Percentiles rank a stretch among this genome's conserved stretches.
These are phyloP conservation scores for Leucopternis melanops DNA, from an alignment of 2,113 vertebrate genomes.

Conservation along the genomic window DNA sequence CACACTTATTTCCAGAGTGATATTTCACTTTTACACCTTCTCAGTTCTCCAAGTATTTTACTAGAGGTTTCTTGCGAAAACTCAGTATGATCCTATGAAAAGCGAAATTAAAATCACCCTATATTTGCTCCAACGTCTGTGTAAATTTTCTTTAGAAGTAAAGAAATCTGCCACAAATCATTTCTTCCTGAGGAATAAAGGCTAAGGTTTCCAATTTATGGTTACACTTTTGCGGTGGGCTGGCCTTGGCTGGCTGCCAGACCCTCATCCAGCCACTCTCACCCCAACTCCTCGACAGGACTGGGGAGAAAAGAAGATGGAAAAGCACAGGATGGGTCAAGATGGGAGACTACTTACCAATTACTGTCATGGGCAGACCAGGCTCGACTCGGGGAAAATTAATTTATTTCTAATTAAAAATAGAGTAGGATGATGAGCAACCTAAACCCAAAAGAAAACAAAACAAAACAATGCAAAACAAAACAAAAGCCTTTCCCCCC, in stretches of 20 bases:
- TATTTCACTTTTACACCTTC: neutral
- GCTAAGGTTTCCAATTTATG: neutral
- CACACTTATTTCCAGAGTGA: neutral
- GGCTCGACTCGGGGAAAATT: neutral
- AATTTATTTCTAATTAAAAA: neutral
- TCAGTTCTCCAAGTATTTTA: neutral
- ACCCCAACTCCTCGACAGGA: rapidly evolving
- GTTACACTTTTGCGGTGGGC: neutral
- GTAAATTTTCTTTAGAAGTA: neutral
- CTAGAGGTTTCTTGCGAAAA: neutral
- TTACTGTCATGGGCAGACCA: neutral
- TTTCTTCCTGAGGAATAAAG: neutral
- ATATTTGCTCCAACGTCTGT: neutral
- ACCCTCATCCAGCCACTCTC: neutral
- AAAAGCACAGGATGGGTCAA: neutral
- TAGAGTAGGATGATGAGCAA: neutral
- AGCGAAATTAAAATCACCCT: neutral
- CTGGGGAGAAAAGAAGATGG: neutral
- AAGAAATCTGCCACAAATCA: neutral
- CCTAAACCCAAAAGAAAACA: neutral
- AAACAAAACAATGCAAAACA: neutral
- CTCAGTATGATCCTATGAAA: neutral
- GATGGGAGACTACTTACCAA: neutral
- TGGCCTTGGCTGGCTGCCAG: neutral
- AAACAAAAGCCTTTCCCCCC: neutral